phyloP scores from a whole-genome alignment of 2,888 invertebrate species.

The Alsophila aescularia region DNA sequence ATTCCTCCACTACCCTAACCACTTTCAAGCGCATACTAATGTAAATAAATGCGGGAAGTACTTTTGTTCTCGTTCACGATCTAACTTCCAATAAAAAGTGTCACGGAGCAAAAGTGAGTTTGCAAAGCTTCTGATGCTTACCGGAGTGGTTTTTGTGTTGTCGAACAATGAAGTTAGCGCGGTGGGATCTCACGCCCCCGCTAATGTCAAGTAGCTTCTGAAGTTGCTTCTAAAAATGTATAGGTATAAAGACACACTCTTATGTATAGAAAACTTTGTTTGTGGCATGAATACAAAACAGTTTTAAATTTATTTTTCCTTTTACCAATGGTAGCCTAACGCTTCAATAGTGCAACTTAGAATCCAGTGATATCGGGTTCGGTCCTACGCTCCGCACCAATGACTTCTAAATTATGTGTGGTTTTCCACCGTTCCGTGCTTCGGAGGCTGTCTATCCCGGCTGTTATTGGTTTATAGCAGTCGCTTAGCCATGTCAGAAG shows the following conservation, averaged over 20 bases:
- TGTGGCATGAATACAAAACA: background rate
- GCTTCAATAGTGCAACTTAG: no score
- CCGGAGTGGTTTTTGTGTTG: conserved; percentile 50
- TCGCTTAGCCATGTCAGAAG: no score
- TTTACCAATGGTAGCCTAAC: no score
- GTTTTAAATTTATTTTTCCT: no score
- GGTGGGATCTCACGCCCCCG: conserved; percentile 45
- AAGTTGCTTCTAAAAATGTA: conserved; percentile 5
- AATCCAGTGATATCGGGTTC: no score
- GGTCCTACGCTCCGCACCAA: no score
- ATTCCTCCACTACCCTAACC: conserved; percentile 49
- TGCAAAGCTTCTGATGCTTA: conserved; percentile 47
- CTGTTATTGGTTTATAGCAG: no score
- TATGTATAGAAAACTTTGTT: background rate
- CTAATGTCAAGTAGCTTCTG: conserved; percentile 14
- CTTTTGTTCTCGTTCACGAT: conserved; percentile 44
- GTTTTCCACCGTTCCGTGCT: no score
- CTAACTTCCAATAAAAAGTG: conserved; percentile 56
- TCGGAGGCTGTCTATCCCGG: no score
- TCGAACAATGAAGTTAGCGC: conserved; percentile 52
- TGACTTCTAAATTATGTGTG: no score
- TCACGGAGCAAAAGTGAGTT: conserved; percentile 53
- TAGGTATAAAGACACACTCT: background rate
- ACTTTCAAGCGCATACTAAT: conserved; percentile 37
- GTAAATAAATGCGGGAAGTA: conserved; percentile 30